Base-by-base conservation (phyloP, 1,140 invertebrate genomes). In the Battus philenor region DNA sequence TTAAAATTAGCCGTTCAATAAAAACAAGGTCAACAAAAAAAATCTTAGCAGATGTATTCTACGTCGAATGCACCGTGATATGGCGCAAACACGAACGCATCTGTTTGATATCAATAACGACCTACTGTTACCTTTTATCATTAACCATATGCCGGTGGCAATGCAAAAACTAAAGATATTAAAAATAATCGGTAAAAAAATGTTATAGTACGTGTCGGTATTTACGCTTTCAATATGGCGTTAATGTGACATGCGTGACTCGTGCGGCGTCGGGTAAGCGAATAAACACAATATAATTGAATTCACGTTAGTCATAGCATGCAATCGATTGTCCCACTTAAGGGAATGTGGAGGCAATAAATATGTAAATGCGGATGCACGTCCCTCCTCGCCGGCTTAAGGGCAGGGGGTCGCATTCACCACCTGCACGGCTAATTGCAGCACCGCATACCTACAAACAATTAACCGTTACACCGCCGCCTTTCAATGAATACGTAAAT, bases 381-480 rank as follows among this genome's bases (percentile, higher is more conserved):
- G 50, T 54, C 34, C 56, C 54, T 61, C 47, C 52, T 55, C 39
- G 29, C 53, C 47, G 49, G 41, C 59, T 54, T 46, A 51, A 64
- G 68, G 72, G 64, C 66, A 66, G 45, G 51, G 66, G 73, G 66
- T 71, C 68, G 63, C 61, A 70, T 74, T 83, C 79, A 79, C 65
- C 77, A 83, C 67, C 67, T 71, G 68, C 53, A 79, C 71, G 62
- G 71, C 75, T 81, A 81, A 83, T 83, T 79, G 69, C 77, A 74
- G 75, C 71, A 67, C 75, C 78, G 73, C 66, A 64, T 66, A 59
- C 47, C 54, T 59, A 55, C 58, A 64, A 68, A 69, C 66, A 67
- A 67, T 70, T 59, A 69, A 78, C 70, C 67, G 77, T 72, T 81
- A 78, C 54, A 64, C 59, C 47, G 51, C 51, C 24, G 12, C 29